Conservation (phyloP, 2,113 vertebrate genomes). For the Poeciliopsis occidentalis region DNA sequence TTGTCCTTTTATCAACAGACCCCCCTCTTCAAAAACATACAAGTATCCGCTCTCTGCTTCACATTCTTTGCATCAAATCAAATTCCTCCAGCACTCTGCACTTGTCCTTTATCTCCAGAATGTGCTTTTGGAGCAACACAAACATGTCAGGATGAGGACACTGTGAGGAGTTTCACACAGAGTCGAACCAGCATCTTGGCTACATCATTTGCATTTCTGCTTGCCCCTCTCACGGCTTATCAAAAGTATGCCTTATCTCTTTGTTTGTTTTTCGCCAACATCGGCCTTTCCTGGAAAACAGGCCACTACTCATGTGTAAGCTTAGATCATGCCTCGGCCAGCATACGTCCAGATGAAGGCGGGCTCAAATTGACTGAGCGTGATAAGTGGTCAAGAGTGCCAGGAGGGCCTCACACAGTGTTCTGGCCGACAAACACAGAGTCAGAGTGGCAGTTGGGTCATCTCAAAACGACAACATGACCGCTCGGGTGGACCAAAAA, state of each 20-base stretch:
- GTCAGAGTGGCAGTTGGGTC: constrained; percentile 57
- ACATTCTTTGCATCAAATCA: constrained; percentile 82
- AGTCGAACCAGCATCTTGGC: constrained; percentile 48
- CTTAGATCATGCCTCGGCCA: constrained; percentile 61
- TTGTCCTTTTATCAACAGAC: constrained; percentile 69
- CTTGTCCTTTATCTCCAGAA: constrained; percentile 83
- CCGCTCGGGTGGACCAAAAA: constrained; percentile 17
- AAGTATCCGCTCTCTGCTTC: constrained; percentile 74
- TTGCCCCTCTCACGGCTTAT: constrained; percentile 69
- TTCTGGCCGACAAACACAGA: constrained; percentile 64
- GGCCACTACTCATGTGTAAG: constrained; percentile 66
- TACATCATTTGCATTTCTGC: constrained; percentile 76
- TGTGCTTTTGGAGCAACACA: constrained; percentile 81
- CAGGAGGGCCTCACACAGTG: constrained; percentile 51
- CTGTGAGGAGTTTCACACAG: constrained; percentile 60
- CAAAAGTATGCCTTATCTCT: constrained; percentile 76
- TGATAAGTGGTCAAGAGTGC: constrained; percentile 62
- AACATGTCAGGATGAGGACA: constrained; percentile 83
- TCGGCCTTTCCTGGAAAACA: constrained; percentile 80
- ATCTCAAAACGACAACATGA: constrained; percentile 61
- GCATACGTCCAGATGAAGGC: constrained; percentile 55
- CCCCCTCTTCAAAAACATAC: constrained; percentile 65
- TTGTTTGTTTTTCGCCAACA: constrained; percentile 79
- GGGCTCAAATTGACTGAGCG: constrained; percentile 61
- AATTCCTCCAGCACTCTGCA: constrained; percentile 79